Evolutionary conservation across 2,888 invertebrate genomes (phyloP), one percentile per base, ranked within the genome.

Genomic region (Campoletis raptor): DNA sequence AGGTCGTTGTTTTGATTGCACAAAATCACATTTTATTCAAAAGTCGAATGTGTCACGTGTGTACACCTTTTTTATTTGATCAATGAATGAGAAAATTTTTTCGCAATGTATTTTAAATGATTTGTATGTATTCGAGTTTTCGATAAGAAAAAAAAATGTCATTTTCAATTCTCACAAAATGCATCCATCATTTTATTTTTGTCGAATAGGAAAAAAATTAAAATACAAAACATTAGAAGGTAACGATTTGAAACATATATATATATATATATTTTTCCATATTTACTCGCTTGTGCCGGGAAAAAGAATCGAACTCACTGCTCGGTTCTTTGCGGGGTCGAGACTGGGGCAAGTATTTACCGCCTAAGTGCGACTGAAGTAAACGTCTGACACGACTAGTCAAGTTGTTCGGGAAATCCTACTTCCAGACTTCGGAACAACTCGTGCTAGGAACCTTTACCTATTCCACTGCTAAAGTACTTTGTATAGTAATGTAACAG

Each of bases 1-100:
- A 88, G 89, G 89, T 89, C 85, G 61, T 69, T 61, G 57, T n/a
- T 64, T 66, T 18, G 64, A 82, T 69, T 45, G 45, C 42, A 8
- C 21, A n/a, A n/a, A 64, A 76, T 70, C 36, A 54, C 15, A 70
- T 57, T 24, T 21, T 45, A 30, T 42, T 36, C 7, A 42, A 21
- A 40, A 37, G 37, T 64, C 6, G 36, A 37, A 15, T 6, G 48
- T 7, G 48, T 18, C 7, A 7, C 7, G 5, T 18, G 48, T 48
- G 7, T 48, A n/a, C n/a, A 18, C 48, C 48, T 48, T 48, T 42
- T 42, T 5, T 45, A 15, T 45, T 15, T 45, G 5, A 15, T 45
- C 0, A 57, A 30, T 30, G 30, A 61, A 30, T 9, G 30, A 61
- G 24, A 24, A 4, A 54, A 30, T 30, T 15, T 30, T 30, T 12